Evolutionary conservation across 35 echinoderm and acorn worm species (phyloP).

Genomic region (Chiridota heheva): DNA sequence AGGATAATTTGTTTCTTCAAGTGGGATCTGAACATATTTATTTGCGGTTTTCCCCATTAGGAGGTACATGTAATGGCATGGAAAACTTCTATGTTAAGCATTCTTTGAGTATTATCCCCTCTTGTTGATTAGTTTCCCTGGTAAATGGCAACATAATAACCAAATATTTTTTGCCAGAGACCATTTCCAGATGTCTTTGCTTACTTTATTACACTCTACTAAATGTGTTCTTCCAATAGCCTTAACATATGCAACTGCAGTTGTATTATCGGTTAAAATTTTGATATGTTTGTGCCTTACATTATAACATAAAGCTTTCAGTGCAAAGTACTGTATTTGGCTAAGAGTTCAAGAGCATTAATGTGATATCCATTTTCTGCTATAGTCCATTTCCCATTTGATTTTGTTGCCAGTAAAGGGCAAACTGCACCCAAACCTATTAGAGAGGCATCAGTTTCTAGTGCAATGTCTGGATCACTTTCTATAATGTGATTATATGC

Average conservation of each 20-base stretch:
- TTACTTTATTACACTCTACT: constrained; percentile 39
- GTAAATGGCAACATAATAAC: constrained; percentile 22
- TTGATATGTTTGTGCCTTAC: constrained; percentile 23
- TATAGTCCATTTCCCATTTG: constrained; percentile 39
- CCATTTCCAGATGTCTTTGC: constrained; percentile 38
- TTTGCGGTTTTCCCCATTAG: neutral
- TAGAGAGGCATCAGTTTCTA: constrained; percentile 33
- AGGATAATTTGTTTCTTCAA: constrained; percentile 4
- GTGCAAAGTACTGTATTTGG: constrained; percentile 13
- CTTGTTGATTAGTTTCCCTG: constrained; percentile 25
- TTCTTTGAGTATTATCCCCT: constrained; percentile 23
- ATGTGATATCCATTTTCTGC: constrained; percentile 14
- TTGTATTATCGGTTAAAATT: constrained; percentile 40
- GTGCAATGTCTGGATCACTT: constrained; percentile 1
- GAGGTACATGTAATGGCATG: neutral
- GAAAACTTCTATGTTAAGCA: constrained; percentile 2
- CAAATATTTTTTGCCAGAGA: constrained; percentile 5
- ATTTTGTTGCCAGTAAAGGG: neutral
- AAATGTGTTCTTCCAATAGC: constrained; percentile 39
- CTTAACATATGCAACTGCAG: constrained; percentile 43
- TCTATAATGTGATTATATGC: neutral
- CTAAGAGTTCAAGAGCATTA: constrained; percentile 28
- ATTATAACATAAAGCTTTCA: constrained; percentile 24
- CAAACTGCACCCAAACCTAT: constrained; percentile 37
- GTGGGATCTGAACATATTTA: constrained; percentile 35